Percentiles rank a stretch among this genome's conserved stretches.
Conservation (phyloP, 2,797 vertebrate species). For the Coregonus ussuriensis region DNA sequence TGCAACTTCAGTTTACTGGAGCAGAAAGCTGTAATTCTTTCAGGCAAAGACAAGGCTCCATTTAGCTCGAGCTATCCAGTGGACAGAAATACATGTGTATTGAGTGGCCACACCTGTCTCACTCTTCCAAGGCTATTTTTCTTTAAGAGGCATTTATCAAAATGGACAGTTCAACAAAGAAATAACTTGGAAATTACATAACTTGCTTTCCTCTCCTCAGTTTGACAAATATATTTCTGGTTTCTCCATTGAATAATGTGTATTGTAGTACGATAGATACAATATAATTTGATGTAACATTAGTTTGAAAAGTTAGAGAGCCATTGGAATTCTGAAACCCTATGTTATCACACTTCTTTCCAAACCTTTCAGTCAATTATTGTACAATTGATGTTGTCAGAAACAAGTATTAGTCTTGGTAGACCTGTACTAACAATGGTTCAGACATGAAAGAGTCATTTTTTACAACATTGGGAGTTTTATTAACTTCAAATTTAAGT, state of each 20-base stretch:
- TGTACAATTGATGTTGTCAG: background rate
- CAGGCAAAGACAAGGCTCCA: slow-evolving; percentile 51
- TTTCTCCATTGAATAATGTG: background rate
- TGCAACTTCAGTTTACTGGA: slow-evolving; percentile 39
- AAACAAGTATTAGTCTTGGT: background rate
- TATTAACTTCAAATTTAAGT: slow-evolving; percentile 65
- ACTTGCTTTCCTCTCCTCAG: background rate
- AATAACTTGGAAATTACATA: background rate
- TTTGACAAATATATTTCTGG: background rate
- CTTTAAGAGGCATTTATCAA: slow-evolving; percentile 8
- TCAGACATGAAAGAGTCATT: slow-evolving; percentile 32
- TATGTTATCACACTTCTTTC: background rate
- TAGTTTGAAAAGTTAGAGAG: background rate
- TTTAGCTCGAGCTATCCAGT: slow-evolving; percentile 52
- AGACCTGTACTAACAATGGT: background rate
- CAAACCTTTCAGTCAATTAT: background rate
- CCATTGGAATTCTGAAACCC: background rate
- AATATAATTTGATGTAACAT: background rate
- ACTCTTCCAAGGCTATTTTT: slow-evolving; percentile 27
- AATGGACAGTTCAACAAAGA: background rate
- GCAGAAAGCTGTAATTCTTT: slow-evolving; percentile 64
- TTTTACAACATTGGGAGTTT: slow-evolving; percentile 42
- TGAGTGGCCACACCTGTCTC: slow-evolving; percentile 64
- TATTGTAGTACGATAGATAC: background rate
- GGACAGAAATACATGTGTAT: slow-evolving; percentile 60